phyloP scores from a whole-genome alignment of 2,888 invertebrate species.

The Pocota personata region DNA sequence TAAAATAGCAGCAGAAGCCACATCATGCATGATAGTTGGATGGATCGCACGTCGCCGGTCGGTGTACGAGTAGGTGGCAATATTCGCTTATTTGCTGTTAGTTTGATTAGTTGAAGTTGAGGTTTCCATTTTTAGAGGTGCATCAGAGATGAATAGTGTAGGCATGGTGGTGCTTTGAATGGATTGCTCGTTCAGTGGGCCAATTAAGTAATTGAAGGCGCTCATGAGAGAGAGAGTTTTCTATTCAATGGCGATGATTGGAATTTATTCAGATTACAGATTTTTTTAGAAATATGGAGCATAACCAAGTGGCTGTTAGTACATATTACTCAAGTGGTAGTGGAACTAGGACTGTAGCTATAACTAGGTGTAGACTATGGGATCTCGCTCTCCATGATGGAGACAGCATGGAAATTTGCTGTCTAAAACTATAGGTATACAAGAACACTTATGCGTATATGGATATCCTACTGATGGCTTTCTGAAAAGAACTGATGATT shows the following conservation, averaged over 20 bases:
- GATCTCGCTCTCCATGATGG: too few species aligned
- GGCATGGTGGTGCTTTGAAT: neutral
- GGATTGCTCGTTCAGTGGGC: constrained; percentile 45
- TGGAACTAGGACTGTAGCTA: too few species aligned
- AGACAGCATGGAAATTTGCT: too few species aligned
- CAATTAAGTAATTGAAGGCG: constrained; percentile 68
- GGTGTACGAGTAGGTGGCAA: constrained; percentile 57
- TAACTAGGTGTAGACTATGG: too few species aligned
- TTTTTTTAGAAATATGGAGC: neutral
- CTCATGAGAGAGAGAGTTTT: neutral
- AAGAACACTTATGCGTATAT: too few species aligned
- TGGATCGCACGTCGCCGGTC: constrained; percentile 15
- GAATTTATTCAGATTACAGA: neutral
- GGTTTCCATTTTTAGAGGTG: constrained; percentile 31
- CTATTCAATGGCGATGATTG: constrained; percentile 1
- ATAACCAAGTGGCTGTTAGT: neutral
- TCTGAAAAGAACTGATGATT: too few species aligned
- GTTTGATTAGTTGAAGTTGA: constrained; percentile 67
- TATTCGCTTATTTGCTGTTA: constrained; percentile 66
- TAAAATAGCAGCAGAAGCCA: constrained; percentile 45
- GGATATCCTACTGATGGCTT: too few species aligned
- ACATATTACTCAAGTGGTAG: neutral
- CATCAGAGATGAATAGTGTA: constrained; percentile 30
- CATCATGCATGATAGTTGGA: constrained; percentile 66
- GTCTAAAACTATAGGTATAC: too few species aligned